These are phyloP conservation scores for Peromyscus melanophrys DNA, from an alignment of 2,797 vertebrate genomes.

Conservation along the genomic window DNA sequence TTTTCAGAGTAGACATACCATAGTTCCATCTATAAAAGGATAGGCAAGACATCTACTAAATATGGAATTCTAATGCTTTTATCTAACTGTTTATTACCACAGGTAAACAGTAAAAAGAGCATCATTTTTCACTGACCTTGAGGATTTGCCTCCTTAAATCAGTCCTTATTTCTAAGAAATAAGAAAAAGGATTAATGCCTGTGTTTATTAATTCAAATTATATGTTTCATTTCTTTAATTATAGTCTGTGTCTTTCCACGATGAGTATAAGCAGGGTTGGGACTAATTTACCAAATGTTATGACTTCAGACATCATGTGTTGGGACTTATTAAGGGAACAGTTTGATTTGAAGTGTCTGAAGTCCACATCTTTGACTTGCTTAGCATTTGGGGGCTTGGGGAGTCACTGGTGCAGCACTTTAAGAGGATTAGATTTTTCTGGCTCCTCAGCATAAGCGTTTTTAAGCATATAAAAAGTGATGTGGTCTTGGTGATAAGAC, in stretches of 20 bases:
- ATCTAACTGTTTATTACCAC: not conserved
- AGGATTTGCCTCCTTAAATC: not conserved
- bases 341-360: slow-evolving; percentile 59
- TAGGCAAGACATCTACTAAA: not conserved
- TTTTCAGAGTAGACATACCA: not conserved
- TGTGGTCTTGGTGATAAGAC: slow-evolving; percentile 64
- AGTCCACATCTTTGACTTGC: slow-evolving; percentile 52
- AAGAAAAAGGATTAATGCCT: not conserved
- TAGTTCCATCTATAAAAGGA: not conserved
- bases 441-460: slow-evolving; percentile 33
- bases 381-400: slow-evolving; percentile 40
- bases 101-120: not conserved
- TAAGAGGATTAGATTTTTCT: slow-evolving; percentile 69
- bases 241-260: not conserved
- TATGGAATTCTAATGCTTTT: not conserved
- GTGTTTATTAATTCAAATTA: not conserved
- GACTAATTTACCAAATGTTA: slow-evolving; percentile 30
- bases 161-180: not conserved
- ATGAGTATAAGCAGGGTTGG: not conserved
- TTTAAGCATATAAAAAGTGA: slow-evolving; percentile 64
- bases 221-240: not conserved
- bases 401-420: slow-evolving; percentile 57
- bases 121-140: not conserved
- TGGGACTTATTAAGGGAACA: slow-evolving; percentile 37
- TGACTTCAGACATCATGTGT: slow-evolving; percentile 27